A percentile compares a stretch with the other conserved stretches of the same genome.
These are phyloP conservation scores for Asteroscopus sphinx DNA, from an alignment of 2,888 invertebrate genomes.

Conservation along the genomic window DNA sequence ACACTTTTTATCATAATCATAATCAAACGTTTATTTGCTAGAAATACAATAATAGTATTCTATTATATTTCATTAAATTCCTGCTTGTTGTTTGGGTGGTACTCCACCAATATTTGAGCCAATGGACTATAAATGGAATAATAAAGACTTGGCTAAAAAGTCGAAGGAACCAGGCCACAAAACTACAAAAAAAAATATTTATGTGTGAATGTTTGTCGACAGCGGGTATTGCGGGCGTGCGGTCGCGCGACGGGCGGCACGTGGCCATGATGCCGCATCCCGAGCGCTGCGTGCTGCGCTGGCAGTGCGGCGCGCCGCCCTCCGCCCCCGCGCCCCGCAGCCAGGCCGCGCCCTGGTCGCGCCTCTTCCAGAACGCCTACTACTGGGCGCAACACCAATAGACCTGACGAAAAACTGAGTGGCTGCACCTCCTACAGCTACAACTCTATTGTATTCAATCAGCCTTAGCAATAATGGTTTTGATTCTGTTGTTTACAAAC, in stretches of 20 bases:
- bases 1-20: no score
- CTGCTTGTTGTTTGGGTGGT: no score
- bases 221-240: slow-evolving; percentile 96
- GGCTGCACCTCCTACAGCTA: not conserved
- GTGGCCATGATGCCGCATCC: slow-evolving; percentile 99
- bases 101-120: no score
- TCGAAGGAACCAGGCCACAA: no score
- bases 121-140: no score
- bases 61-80: no score
- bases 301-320: slow-evolving; percentile 95
- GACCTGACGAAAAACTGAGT: not conserved
- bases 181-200: no score
- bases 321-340: slow-evolving; percentile 57
- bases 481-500: no score
- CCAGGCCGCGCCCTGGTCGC: slow-evolving; percentile 96
- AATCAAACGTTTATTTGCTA: no score
- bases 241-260: slow-evolving; percentile 97
- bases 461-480: not conserved
- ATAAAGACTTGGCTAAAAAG: no score
- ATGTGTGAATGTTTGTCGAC: slow-evolving; percentile 29
- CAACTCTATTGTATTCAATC: not conserved
- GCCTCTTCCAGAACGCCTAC: slow-evolving; percentile 97
- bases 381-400: slow-evolving; percentile 90
- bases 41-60: no score
- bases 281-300: slow-evolving; percentile 96